Evolutionary conservation across 2,113 vertebrate species (phyloP).

Genomic region (Nematolebias whitei): DNA sequence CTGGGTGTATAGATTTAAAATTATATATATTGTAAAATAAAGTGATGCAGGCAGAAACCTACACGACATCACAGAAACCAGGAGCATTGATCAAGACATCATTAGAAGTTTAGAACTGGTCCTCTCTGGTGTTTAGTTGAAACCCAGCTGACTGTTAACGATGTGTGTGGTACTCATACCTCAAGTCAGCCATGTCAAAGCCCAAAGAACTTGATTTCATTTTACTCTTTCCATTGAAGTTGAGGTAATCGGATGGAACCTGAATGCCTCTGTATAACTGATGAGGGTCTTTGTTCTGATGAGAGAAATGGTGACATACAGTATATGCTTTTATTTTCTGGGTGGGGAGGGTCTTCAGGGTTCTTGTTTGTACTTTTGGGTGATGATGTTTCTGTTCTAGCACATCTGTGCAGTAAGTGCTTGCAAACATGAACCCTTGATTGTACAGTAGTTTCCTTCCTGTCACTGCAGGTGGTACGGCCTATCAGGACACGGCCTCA

Average conservation of each 20-base stretch:
- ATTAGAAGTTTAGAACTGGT: slow-evolving; percentile 74
- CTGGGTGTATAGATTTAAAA: slow-evolving; percentile 79
- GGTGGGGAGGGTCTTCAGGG: slow-evolving; percentile 42
- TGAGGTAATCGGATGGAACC: slow-evolving; percentile 71
- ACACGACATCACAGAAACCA: slow-evolving; percentile 68
- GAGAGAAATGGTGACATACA: slow-evolving; percentile 65
- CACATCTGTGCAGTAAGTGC: slow-evolving; percentile 88
- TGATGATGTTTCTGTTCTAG: slow-evolving; percentile 77
- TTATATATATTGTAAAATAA: slow-evolving; percentile 69
- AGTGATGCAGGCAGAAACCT: slow-evolving; percentile 71
- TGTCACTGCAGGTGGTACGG: slow-evolving; percentile 77
- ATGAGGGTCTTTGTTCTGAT: slow-evolving; percentile 71
- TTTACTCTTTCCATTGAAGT: slow-evolving; percentile 76
- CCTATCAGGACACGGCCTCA: slow-evolving; percentile 76
- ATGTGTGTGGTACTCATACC: slow-evolving; percentile 76
- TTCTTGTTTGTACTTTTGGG: slow-evolving; percentile 78
- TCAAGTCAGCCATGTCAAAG: slow-evolving; percentile 82
- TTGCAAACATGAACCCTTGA: slow-evolving; percentile 82
- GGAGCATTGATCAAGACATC: slow-evolving; percentile 66
- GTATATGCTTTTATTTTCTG: slow-evolving; percentile 66
- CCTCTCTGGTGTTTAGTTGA: slow-evolving; percentile 74
- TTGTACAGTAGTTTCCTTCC: slow-evolving; percentile 83
- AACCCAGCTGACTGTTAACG: slow-evolving; percentile 81
- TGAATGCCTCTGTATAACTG: slow-evolving; percentile 75
- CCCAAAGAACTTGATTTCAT: slow-evolving; percentile 84